phyloP scores from a whole-genome alignment of 2,797 vertebrate genomes.

The Lemur catta region DNA sequence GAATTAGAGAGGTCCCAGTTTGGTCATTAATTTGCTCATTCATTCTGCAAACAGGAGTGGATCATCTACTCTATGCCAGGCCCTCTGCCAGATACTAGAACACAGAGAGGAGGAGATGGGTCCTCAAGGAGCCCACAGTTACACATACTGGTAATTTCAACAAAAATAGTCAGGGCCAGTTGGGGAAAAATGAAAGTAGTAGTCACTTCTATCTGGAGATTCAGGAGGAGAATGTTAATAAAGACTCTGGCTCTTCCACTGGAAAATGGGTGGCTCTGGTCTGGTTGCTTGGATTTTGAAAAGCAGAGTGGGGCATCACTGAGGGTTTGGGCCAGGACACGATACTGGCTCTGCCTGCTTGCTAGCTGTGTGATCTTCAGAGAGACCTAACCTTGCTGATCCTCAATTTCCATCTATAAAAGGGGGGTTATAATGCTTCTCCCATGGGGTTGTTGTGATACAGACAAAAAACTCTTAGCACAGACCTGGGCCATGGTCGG shows the following conservation, averaged over 20 bases:
- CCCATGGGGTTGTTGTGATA: background rate
- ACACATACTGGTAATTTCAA: background rate
- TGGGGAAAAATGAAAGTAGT: background rate
- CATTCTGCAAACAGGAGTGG: background rate
- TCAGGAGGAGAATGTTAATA: background rate
- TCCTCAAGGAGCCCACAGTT: background rate
- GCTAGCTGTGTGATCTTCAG: background rate
- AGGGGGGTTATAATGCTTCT: background rate
- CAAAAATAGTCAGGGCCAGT: background rate
- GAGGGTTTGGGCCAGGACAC: background rate
- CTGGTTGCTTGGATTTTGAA: background rate
- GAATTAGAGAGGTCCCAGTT: background rate
- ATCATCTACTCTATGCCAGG: background rate
- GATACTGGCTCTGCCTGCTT: background rate
- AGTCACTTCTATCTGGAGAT: background rate
- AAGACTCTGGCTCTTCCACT: background rate
- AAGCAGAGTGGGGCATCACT: background rate
- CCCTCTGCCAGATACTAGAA: background rate
- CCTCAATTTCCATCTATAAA: background rate
- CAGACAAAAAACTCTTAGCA: background rate
- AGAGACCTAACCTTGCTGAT: background rate
- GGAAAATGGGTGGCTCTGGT: background rate
- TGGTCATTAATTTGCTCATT: conserved; percentile 42
- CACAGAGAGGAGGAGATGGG: background rate
- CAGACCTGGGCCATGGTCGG: background rate